Percentiles rank a stretch among this genome's conserved stretches.
Evolutionary conservation across 2,797 vertebrate species (phyloP).

Genomic region (Anabas testudineus): DNA sequence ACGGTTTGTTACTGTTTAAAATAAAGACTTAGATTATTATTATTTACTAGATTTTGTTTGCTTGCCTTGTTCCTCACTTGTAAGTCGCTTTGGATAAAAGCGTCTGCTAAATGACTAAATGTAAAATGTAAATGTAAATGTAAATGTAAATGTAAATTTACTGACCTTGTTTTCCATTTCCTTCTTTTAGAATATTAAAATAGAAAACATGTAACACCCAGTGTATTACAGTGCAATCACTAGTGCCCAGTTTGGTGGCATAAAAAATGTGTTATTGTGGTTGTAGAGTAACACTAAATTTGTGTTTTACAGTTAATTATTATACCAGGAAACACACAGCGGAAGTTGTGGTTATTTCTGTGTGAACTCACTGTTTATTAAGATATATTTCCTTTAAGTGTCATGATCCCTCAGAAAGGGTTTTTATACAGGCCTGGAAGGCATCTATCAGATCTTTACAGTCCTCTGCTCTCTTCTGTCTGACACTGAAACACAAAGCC

Average conservation of each 20-base stretch:
- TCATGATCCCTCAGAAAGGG: conserved; percentile 75
- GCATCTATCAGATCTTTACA: conserved; percentile 83
- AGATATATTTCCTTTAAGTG: conserved; percentile 19
- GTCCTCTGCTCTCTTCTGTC: conserved; percentile 67
- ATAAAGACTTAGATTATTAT: neutral
- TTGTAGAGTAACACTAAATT: neutral
- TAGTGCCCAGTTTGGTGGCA: neutral
- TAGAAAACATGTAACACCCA: too few relatives aligned
- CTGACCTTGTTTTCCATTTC: too few relatives aligned
- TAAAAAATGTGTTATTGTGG: neutral
- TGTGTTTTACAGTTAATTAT: neutral
- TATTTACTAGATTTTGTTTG: too few relatives aligned
- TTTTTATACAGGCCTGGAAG: conserved; percentile 81
- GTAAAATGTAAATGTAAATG: too few relatives aligned
- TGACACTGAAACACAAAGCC: conserved; percentile 75
- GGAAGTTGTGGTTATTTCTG: neutral
- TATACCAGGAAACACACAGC: neutral
- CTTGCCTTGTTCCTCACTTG: too few relatives aligned
- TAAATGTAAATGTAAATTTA: too few relatives aligned
- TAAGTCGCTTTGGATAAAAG: too few relatives aligned
- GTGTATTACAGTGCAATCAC: too few relatives aligned
- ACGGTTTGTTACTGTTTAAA: neutral
- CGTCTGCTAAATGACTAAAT: too few relatives aligned
- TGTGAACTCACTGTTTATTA: conserved; percentile 47
- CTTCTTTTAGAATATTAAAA: too few relatives aligned